phyloP scores from a whole-genome alignment of 2,113 vertebrate genomes.

The Amphiprion ocellaris region DNA sequence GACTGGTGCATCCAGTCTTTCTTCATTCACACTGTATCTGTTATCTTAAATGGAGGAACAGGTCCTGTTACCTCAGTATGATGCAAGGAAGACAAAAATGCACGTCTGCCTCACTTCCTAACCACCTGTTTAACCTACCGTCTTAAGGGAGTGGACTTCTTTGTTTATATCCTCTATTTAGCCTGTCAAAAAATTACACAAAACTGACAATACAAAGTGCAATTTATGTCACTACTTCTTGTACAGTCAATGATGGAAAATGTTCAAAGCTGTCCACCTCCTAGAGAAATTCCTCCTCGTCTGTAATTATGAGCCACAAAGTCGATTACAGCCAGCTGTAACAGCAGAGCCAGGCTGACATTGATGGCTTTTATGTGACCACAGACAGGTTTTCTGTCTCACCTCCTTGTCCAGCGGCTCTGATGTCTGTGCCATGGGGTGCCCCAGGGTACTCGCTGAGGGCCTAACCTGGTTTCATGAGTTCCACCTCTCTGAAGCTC shows the following conservation, averaged over 20 bases:
- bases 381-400: constrained; percentile 85
- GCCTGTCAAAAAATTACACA: constrained; percentile 3
- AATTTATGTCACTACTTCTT: constrained; percentile 16
- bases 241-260: constrained; percentile 21
- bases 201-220: constrained; percentile 11
- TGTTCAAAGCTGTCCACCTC: constrained; percentile 73
- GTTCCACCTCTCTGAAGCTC: constrained; percentile 81
- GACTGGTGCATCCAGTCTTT: constrained; percentile 6
- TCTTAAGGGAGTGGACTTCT: background rate
- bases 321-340: constrained; percentile 87
- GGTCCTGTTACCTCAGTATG: background rate
- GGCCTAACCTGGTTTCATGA: constrained; percentile 74
- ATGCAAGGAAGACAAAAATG: background rate
- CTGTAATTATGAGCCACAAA: constrained; percentile 84
- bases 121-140: background rate
- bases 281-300: constrained; percentile 69
- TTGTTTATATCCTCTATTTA: background rate
- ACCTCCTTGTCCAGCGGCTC: constrained; percentile 87
- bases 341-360: constrained; percentile 86
- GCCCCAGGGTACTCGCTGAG: constrained; percentile 77
- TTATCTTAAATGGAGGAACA: constrained; percentile 1
- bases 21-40: constrained; percentile 9
- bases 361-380: constrained; percentile 84
- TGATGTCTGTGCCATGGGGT: constrained; percentile 76
- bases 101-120: background rate